Percentiles rank a stretch among this genome's conserved stretches.
Conservation (phyloP, 1,140 invertebrate genomes). For the Saccostrea glomerata region DNA sequence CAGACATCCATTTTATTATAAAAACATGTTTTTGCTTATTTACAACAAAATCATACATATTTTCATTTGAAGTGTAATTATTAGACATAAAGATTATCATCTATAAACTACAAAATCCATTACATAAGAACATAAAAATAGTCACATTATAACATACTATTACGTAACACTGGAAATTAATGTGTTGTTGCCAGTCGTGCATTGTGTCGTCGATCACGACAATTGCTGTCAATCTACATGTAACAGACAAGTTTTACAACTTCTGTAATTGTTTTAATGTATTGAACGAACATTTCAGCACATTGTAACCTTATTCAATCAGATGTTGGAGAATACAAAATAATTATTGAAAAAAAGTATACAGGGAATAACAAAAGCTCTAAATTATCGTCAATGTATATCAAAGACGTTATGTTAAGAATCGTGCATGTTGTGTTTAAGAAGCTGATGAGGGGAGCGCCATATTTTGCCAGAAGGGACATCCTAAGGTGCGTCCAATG, state of each 20-base stretch:
- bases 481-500: background rate
- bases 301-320: background rate
- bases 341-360: background rate
- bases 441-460: background rate
- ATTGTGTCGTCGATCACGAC: background rate
- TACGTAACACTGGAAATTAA: too few species aligned
- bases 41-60: too few species aligned
- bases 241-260: background rate
- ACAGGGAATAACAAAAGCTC: background rate
- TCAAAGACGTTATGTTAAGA: background rate
- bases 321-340: background rate
- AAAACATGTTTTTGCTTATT: too few species aligned
- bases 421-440: background rate
- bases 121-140: too few species aligned
- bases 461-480: background rate
- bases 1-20: too few species aligned
- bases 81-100: too few species aligned
- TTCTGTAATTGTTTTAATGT: background rate
- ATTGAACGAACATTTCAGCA: background rate
- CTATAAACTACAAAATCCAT: too few species aligned
- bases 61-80: too few species aligned
- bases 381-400: background rate
- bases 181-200: background rate
- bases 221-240: background rate
- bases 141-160: too few species aligned